Base-by-base conservation (phyloP, 2,113 vertebrate genomes). In the Barbus barbus region DNA sequence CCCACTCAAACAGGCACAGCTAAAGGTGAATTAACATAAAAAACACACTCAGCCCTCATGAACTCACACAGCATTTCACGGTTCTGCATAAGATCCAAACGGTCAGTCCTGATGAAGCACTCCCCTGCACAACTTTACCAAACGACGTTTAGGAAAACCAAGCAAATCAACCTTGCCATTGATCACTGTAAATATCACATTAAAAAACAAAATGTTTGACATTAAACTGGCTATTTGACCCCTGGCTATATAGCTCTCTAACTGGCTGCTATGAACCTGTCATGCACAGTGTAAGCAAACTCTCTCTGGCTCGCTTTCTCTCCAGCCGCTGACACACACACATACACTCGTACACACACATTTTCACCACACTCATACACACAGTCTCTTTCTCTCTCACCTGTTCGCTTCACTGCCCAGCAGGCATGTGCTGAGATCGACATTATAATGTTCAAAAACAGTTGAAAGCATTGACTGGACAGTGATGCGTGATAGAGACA, bases 371-470 rank as follows among this genome's bases (percentile, higher is more conserved):
- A 81, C 60, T 46, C 51, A 79, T 85, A 90, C 87, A 87, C 86
- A 85, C 86, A 84, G 87, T 86, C 80, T 89, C 86, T 89, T 90
- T 85, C 87, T 89, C 81, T 86, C 91, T 91, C 93, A 91, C 92
- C 91, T 90, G 89, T 90, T 93, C 93, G 92, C 93, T 91, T 89
- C 91, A 88, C 89, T 90, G 92, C 87, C 84, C 91, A 91, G 89
- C 90, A 92, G 93, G 92, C 92, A 94, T 94, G 92, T 94, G 94
- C 94, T 95, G 93, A 95, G 92, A 92, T 94, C 92, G 83, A 94
- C 94, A 93, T 91, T 94, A 93, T 92, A 91, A 93, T 88, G 90
- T 86, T 91, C 87, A 87, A 93, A 94, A 94, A 93, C 92, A 93
- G 91, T 89, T 81, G 92, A 91, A 89, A 89, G 88, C 87, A 86